These are phyloP conservation scores for Bombus sylvicola DNA, from an alignment of 1,140 invertebrate species.

Conservation along the genomic window DNA sequence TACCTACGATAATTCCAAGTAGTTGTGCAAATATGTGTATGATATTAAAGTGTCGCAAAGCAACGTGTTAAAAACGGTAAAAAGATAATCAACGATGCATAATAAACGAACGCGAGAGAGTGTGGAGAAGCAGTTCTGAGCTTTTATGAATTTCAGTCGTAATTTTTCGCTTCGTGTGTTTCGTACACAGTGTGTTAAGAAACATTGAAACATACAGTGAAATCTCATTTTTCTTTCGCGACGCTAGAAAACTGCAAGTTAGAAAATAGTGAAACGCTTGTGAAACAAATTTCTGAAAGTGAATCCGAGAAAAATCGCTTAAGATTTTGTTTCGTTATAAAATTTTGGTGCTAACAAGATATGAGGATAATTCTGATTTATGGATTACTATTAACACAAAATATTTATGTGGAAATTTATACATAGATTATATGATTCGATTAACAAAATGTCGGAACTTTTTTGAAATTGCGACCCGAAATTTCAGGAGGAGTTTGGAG, in stretches of 20 bases:
- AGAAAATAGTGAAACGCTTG: neutral
- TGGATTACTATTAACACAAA: neutral
- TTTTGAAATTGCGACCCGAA: conserved; percentile 5
- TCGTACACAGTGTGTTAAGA: neutral
- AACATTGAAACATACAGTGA: neutral
- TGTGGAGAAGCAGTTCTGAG: neutral
- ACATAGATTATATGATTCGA: neutral
- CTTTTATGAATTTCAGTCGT: neutral
- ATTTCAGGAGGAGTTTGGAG: conserved; percentile 87
- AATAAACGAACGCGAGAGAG: neutral
- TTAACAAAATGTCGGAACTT: neutral
- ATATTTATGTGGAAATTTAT: neutral
- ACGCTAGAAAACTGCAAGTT: neutral
- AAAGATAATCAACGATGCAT: neutral
- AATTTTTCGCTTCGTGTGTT: neutral
- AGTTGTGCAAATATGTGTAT: neutral
- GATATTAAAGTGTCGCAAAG: neutral
- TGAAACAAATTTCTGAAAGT: neutral
- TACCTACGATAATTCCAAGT: neutral
- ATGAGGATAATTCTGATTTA: neutral
- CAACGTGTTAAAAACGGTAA: neutral
- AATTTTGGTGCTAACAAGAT: neutral
- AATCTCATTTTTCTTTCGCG: neutral
- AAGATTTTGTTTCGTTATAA: neutral
- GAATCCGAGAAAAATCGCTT: neutral